Base-by-base conservation (phyloP, 2,888 invertebrate species). In the Odontomyia ornata region DNA sequence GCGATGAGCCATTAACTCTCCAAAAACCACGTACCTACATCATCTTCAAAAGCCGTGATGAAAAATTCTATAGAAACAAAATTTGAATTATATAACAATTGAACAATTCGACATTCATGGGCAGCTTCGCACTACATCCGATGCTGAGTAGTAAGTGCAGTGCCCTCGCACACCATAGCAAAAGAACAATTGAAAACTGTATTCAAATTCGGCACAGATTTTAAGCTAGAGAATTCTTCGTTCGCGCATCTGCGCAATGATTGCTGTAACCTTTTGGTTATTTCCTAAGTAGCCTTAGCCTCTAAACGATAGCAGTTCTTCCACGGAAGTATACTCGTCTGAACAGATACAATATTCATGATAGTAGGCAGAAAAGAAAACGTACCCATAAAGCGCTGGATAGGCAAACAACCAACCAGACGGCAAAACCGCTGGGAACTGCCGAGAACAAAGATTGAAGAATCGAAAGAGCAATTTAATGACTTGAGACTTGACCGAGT, bases 191-290 rank as follows among this genome's bases (percentile, higher is more conserved):
- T 69, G 69, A 23, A 47, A 69, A 47, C 69, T 69, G 69, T 69
- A 69, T 69, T 69, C 69, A 69, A 69, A 69, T 69, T 69, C 69
- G 69, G 69, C 69, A 69, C 65, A 65, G 43, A 15, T n/a, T 21
- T 23, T 60, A 60, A 23, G 3, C 23, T 60, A 23, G 18, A 23
- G 21, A 60, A 25, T 1, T 60, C 60, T 21, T 60, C 23, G 60
- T 23, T 60, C 18, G 21, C 60, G 15, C 60, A 25, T 25, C 57
- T 57, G 21, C 56, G 18, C 1, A 18, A 23, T 36, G 36, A 30
- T 73, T 73, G 21, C 25, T 73, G 36, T 75, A 60, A 21, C 36
- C 27, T 62, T 75, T 60, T 64, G 60, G 30, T 75, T 75, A 75
- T 46, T 75, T 60, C 46, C 27, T 28, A 75, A 62, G 46, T 75